A percentile compares a stretch with the other conserved stretches of the same genome.
Evolutionary conservation across 2,888 invertebrate species (phyloP).

Genomic region (Oxystoma pomonae): DNA sequence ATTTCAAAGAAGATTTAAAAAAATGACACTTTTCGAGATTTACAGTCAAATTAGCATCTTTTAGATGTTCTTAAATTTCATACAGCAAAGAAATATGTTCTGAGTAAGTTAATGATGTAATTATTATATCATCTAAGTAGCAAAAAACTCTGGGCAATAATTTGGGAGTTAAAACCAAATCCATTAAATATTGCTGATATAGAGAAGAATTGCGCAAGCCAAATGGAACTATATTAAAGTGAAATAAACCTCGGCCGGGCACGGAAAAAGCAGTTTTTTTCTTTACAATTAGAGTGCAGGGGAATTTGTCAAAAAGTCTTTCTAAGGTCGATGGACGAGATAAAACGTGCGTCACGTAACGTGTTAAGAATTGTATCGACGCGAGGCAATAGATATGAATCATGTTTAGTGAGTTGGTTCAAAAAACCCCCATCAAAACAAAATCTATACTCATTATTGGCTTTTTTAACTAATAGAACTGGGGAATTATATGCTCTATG

Average conservation of each 20-base stretch:
- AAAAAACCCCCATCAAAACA: no score
- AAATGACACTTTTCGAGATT: slow-evolving; percentile 19
- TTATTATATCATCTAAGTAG: not conserved
- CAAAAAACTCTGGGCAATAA: not conserved
- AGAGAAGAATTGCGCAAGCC: not conserved
- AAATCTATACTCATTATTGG: not conserved
- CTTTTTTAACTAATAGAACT: not conserved
- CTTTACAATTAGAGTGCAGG: not conserved
- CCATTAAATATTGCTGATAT: not conserved
- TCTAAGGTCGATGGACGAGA: not conserved
- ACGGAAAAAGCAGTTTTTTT: not conserved
- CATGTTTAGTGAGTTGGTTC: no score
- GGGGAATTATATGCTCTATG: not conserved
- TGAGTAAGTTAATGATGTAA: not conserved
- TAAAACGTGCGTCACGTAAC: no score
- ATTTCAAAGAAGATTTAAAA: slow-evolving; percentile 14
- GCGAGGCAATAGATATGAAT: no score
- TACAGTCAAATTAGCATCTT: slow-evolving; percentile 12
- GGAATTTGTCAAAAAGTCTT: not conserved
- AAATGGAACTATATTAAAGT: not conserved
- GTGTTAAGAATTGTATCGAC: no score
- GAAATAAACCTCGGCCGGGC: not conserved
- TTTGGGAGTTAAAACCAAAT: not conserved
- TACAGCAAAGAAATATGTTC: slow-evolving; percentile 14
- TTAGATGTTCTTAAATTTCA: slow-evolving; percentile 11